Conservation (phyloP, 1,140 invertebrate species). For the Calephelis virginiensis region DNA sequence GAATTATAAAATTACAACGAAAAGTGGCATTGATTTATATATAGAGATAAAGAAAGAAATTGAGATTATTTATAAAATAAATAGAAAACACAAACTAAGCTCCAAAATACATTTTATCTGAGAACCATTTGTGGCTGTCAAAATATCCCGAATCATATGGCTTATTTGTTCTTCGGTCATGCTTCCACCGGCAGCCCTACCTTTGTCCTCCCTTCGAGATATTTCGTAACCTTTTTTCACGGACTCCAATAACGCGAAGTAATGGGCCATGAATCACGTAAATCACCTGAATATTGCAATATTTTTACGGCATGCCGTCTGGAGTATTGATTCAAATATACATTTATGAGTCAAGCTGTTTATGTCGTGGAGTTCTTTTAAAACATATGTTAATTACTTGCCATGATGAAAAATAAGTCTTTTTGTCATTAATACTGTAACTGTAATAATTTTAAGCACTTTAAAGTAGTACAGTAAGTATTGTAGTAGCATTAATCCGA, state of each 20-base stretch:
- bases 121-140: not conserved
- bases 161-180: constrained; percentile 13
- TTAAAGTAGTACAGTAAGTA: too few species aligned
- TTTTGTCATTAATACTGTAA: too few species aligned
- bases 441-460: too few species aligned
- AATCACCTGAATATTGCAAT: constrained; percentile 53
- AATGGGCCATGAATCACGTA: constrained; percentile 56
- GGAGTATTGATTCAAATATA: constrained; percentile 39
- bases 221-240: constrained; percentile 35
- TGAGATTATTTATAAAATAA: too few species aligned
- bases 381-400: too few species aligned
- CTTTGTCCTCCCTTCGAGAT: constrained; percentile 17
- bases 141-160: constrained; percentile 12
- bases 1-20: too few species aligned
- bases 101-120: not conserved
- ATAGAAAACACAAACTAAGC: too few species aligned
- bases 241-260: constrained; percentile 49
- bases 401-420: too few species aligned
- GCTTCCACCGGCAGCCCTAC: constrained; percentile 1
- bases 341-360: not conserved
- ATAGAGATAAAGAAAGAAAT: too few species aligned
- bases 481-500: too few species aligned
- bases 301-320: constrained; percentile 34
- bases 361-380: too few species aligned
- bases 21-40: too few species aligned